Evolutionary conservation across 2,797 vertebrate species (phyloP).

Genomic region (Naso thynnoides): DNA sequence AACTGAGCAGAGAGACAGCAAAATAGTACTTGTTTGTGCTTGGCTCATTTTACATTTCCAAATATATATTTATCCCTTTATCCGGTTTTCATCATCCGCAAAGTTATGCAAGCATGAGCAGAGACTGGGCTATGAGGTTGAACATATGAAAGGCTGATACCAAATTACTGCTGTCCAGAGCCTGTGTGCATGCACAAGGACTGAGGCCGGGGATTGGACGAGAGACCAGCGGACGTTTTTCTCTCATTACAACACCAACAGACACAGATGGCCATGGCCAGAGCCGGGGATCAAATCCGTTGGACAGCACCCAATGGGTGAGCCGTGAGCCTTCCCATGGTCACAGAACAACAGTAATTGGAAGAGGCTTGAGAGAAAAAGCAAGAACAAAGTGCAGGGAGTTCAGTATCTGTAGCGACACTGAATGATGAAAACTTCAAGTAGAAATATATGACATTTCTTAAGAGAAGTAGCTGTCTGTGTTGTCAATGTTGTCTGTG

Average conservation of each 20-base stretch:
- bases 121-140: constrained; percentile 39
- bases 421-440: constrained; percentile 35
- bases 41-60: constrained; percentile 68
- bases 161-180: constrained; percentile 64
- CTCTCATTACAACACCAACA: constrained; percentile 71
- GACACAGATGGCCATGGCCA: constrained; percentile 78
- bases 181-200: constrained; percentile 47
- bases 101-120: constrained; percentile 66
- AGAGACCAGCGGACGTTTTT: constrained; percentile 63
- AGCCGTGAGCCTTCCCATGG: constrained; percentile 65
- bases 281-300: constrained; percentile 74
- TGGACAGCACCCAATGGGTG: constrained; percentile 76
- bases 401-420: constrained; percentile 31
- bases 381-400: constrained; percentile 22
- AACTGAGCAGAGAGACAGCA: constrained; percentile 62
- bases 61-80: constrained; percentile 72
- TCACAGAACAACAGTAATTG: constrained; percentile 53
- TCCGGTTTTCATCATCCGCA: constrained; percentile 67
- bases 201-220: constrained; percentile 62
- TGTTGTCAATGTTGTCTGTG: constrained; percentile 24
- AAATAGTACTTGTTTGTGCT: constrained; percentile 66
- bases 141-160: constrained; percentile 53
- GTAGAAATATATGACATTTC: constrained; percentile 39
- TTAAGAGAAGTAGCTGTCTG: constrained; percentile 38
- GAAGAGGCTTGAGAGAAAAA: constrained; percentile 45